Evolutionary conservation across 2,888 invertebrate genomes (phyloP), one percentile per base, ranked within the genome.

Genomic region (Scaptomyza polygonia): DNA sequence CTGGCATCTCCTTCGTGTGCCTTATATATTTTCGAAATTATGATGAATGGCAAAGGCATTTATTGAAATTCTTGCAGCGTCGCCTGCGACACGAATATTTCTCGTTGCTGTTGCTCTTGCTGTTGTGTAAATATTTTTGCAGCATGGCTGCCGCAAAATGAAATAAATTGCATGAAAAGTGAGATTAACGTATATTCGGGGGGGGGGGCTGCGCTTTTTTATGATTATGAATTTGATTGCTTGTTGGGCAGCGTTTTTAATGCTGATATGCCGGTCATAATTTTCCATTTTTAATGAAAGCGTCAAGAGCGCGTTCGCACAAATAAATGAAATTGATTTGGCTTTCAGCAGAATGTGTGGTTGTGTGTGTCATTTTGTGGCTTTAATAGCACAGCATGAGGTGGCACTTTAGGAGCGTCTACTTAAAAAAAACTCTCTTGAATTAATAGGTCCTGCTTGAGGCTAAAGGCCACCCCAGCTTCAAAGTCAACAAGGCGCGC

Each of bases 1-100:
- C n/a, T 7, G 14, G 2, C 3, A 12, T n/a, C n/a, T n/a, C 29
- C 14, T 30, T 6, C 16, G 9, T 18, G 42, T 52, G 74, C 58
- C 45, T 43, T 52, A 67, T 55, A 69, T 67, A 36, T 36, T 36
- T 36, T 53, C 71, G 57, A 79, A 84, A 85, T 80, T 67, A 77
- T 85, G 81, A 85, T 81, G 87, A 85, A 88, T 88, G 79, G 77
- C 69, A 55, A 47, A 59, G 65, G 79, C 86, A 77, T 77, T 88
- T 86, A 88, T 85, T 85, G 85, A 88, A 83, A 77, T 77, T 74
- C 68, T 70, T 58, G 61, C 54, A 58, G 48, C 51, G 55, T 21
- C 68, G 53, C 51, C 47, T 45, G 57, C 54, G 44, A 49, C 62
- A 67, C 29, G 49, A 48, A 34, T 18, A 48, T 18, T 45, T 32